These are phyloP conservation scores for Odocoileus hemionus DNA, from an alignment of 2,113 vertebrate genomes.

Conservation along the genomic window DNA sequence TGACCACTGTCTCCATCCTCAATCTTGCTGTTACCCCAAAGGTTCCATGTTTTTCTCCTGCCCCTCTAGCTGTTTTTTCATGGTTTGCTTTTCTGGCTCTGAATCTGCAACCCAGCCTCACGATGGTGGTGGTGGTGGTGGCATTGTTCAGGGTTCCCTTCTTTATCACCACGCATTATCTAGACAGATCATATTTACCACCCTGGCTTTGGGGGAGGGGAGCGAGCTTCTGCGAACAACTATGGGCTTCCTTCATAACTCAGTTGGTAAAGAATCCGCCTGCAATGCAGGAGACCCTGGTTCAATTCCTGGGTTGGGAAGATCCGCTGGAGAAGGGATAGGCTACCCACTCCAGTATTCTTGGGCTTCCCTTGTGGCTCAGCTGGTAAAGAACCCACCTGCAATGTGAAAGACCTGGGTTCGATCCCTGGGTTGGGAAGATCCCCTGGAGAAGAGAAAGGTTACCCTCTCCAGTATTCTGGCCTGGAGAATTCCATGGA, in stretches of 20 bases:
- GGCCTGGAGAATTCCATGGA: neutral
- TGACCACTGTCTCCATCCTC: neutral
- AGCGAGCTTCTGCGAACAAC: neutral
- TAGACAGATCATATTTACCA: neutral
- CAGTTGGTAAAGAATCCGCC: neutral
- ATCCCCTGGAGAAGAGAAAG: neutral
- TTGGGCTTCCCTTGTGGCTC: neutral
- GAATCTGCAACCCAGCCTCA: neutral
- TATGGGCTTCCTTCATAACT: neutral
- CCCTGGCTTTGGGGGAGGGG: neutral
- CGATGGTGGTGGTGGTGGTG: accelerated
- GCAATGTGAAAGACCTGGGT: accelerated
- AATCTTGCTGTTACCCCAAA: neutral
- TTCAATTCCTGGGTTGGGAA: neutral
- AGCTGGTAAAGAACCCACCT: neutral
- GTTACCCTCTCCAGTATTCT: neutral
- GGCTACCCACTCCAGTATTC: neutral
- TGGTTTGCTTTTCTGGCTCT: neutral
- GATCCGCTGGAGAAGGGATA: neutral
- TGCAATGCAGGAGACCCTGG: neutral
- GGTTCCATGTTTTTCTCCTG: neutral
- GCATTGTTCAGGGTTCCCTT: accelerated
- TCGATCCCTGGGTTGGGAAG: neutral
- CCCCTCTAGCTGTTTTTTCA: neutral
- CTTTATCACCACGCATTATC: neutral